phyloP scores from a whole-genome alignment of 2,797 vertebrate genomes.

The Halcyon chelicuti region DNA sequence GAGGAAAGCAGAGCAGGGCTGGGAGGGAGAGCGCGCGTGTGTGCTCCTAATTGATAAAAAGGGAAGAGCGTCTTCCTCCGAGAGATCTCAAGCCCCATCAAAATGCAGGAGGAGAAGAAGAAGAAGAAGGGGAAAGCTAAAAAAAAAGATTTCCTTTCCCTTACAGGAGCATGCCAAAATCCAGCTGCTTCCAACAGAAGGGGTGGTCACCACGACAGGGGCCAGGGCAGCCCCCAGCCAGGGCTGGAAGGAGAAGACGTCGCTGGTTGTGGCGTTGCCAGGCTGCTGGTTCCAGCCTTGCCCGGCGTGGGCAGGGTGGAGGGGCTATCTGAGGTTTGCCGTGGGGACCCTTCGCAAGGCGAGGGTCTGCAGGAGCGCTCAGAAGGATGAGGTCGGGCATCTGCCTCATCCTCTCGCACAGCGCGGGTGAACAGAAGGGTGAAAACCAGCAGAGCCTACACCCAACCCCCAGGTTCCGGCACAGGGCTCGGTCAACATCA shows the following conservation, averaged over 20 bases:
- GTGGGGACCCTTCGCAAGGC: neutral
- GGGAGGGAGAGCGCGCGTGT: constrained; percentile 34
- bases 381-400: neutral
- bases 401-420: neutral
- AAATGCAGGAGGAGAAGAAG: constrained; percentile 49
- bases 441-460: neutral
- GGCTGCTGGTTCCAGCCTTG: neutral
- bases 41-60: constrained; percentile 74
- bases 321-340: neutral
- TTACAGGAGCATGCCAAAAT: neutral
- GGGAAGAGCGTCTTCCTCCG: constrained; percentile 47
- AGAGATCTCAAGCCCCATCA: constrained; percentile 66
- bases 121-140: neutral
- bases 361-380: neutral
- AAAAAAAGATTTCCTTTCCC: neutral
- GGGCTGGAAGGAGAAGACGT: neutral
- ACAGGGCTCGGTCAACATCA: neutral
- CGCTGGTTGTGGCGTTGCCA: rapidly evolving
- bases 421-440: neutral
- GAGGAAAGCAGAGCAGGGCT: constrained; percentile 62
- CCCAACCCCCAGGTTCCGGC: rapidly evolving
- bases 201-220: neutral
- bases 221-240: neutral
- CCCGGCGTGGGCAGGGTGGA: neutral
- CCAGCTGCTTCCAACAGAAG: neutral